Percentiles rank a stretch among this genome's conserved stretches.
These are phyloP conservation scores for Oreochromis spilurus DNA, from an alignment of 2,113 vertebrate genomes.

Conservation along the genomic window DNA sequence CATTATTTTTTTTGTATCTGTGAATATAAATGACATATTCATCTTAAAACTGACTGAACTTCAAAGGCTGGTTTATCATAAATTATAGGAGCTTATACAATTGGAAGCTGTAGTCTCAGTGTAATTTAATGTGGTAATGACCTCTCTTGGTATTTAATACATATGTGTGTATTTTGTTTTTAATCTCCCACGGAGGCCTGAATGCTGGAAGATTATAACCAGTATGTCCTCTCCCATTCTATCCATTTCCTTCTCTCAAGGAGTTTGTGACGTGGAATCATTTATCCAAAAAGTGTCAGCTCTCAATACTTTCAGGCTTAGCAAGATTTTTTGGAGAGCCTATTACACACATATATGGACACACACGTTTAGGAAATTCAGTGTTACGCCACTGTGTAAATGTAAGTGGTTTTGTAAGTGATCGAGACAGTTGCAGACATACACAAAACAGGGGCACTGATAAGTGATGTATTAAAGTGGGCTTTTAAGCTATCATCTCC, in stretches of 20 bases:
- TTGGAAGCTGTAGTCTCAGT: neutral
- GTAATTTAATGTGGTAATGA: conserved; percentile 20
- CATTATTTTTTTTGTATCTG: neutral
- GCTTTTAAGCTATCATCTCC: conserved; percentile 27
- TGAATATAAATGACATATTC: neutral
- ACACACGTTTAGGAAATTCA: neutral
- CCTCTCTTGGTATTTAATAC: neutral
- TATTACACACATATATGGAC: neutral
- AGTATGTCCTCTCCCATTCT: neutral
- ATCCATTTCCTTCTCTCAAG: neutral
- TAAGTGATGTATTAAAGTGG: conserved; percentile 28
- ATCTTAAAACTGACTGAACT: neutral
- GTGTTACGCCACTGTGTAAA: neutral
- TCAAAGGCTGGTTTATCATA: neutral
- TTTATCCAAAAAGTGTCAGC: conserved; percentile 21
- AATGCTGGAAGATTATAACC: conserved; percentile 10
- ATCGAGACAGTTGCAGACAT: conserved; percentile 19
- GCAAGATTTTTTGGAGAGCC: conserved; percentile 1
- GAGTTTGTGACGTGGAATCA: neutral
- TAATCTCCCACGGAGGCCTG: neutral
- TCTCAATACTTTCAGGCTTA: conserved; percentile 19
- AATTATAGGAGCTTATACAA: neutral
- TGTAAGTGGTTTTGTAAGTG: conserved; percentile 26
- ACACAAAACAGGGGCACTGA: conserved; percentile 1
- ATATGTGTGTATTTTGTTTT: neutral